Percentiles rank a stretch among this genome's conserved stretches.
Conservation (phyloP, 2,113 vertebrate genomes). For the Eira barbara region DNA sequence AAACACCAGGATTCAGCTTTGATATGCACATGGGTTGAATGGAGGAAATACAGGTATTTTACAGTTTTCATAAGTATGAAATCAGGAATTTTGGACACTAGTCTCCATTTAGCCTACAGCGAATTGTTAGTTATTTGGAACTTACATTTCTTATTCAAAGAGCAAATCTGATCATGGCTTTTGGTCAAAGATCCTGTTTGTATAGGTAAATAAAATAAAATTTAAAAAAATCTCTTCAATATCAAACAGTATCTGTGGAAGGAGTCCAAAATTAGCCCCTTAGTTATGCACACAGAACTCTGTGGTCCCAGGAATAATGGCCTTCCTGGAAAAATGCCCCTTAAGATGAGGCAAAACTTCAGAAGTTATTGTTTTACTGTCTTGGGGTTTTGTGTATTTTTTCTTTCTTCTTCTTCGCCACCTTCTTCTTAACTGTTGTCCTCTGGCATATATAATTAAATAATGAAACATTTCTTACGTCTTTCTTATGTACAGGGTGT, state of each 20-base stretch:
- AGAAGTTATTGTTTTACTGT: not conserved
- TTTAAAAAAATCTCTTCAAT: slow-evolving; percentile 30
- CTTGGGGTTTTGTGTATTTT: not conserved
- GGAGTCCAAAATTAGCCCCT: not conserved
- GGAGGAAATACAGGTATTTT: not conserved
- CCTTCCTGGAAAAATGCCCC: not conserved
- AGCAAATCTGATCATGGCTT: slow-evolving; percentile 6
- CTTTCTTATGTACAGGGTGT: not conserved
- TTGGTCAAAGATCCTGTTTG: slow-evolving; percentile 48
- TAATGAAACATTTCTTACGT: not conserved
- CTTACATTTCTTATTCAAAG: not conserved
- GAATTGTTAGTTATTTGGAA: not conserved
- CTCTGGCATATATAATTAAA: not conserved
- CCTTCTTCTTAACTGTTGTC: not conserved
- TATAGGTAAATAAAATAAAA: not conserved
- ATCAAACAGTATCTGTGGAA: not conserved
- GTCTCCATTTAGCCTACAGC: not conserved
- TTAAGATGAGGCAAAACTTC: not conserved
- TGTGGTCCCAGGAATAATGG: not conserved
- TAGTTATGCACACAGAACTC: not conserved
- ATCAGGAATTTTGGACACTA: not conserved
- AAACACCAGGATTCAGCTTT: not conserved
- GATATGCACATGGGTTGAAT: not conserved
- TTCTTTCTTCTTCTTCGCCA: not conserved
- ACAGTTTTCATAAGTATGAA: not conserved